phyloP scores from a whole-genome alignment of 1,140 invertebrate genomes.

The Nephila pilipes region DNA sequence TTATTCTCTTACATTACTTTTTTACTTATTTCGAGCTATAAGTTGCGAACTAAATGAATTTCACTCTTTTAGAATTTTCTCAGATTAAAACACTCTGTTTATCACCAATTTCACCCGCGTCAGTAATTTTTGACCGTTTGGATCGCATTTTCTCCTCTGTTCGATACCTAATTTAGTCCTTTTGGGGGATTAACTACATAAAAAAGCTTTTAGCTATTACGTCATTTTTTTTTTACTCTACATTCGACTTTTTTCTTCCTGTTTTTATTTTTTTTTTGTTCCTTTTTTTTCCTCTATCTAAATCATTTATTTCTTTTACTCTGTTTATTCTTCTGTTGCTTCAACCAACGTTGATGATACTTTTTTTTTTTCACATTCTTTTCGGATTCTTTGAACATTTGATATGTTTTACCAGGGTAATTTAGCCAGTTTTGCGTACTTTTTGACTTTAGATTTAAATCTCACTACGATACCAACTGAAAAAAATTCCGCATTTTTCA shows the following conservation, averaged over 20 bases:
- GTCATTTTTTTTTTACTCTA: neutral
- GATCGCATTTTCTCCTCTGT: neutral
- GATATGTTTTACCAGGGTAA: neutral
- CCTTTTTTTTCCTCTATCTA: neutral
- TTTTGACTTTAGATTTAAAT: neutral
- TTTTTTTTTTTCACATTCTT: neutral
- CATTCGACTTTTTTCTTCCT: neutral
- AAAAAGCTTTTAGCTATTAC: conserved; percentile 35
- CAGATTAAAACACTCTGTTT: conserved; percentile 16
- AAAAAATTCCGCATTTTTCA: neutral
- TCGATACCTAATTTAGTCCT: neutral
- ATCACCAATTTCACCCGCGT: neutral
- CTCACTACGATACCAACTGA: neutral
- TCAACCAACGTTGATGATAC: neutral
- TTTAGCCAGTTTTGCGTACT: neutral
- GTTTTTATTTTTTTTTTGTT: neutral
- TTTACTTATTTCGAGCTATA: neutral
- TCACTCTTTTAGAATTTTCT: neutral
- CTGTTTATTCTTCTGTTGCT: conserved; percentile 24
- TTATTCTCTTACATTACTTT: neutral
- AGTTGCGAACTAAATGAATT: neutral
- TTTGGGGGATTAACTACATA: conserved; percentile 21
- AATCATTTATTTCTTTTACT: conserved; percentile 1
- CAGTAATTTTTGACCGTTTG: conserved; percentile 34
- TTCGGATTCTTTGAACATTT: neutral